Conservation (phyloP, 2,888 invertebrate species). For the Temnothorax unifasciatus region DNA sequence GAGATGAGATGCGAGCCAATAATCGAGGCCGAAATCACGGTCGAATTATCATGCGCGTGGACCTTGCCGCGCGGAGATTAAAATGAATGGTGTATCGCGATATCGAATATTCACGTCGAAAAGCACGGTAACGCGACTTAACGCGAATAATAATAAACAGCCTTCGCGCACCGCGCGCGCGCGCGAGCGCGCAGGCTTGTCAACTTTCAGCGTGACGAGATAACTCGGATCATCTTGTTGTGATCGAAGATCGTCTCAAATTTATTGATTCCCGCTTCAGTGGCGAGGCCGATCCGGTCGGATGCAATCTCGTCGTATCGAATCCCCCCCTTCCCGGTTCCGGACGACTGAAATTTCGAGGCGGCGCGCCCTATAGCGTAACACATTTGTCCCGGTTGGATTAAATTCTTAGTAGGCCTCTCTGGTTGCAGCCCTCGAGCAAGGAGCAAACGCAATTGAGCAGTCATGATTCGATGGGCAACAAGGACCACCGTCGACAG, state of each 20-base stretch:
- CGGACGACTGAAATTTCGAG: slow-evolving; percentile 45
- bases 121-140: slow-evolving; percentile 54
- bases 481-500: slow-evolving; percentile 75
- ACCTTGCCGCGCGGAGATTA: slow-evolving; percentile 73
- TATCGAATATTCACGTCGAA: slow-evolving; percentile 65
- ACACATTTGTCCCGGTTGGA: slow-evolving; percentile 62
- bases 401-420: slow-evolving; percentile 77
- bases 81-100: slow-evolving; percentile 74
- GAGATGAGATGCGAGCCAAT: background rate
- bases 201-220: background rate
- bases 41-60: slow-evolving; percentile 44
- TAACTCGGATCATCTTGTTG: background rate
- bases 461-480: slow-evolving; percentile 71
- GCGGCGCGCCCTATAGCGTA: background rate
- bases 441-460: slow-evolving; percentile 76
- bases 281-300: background rate
- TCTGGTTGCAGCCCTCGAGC: slow-evolving; percentile 79
- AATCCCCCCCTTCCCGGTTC: background rate
- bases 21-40: slow-evolving; percentile 40
- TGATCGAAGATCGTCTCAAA: background rate
- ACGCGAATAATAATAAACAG: slow-evolving; percentile 63
- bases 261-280: too few species aligned
- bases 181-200: background rate
- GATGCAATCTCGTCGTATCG: slow-evolving; percentile 2
- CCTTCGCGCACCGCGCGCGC: slow-evolving; percentile 31